phyloP scores from a whole-genome alignment of 2,113 vertebrate species.

The Rhadina sibilatrix region DNA sequence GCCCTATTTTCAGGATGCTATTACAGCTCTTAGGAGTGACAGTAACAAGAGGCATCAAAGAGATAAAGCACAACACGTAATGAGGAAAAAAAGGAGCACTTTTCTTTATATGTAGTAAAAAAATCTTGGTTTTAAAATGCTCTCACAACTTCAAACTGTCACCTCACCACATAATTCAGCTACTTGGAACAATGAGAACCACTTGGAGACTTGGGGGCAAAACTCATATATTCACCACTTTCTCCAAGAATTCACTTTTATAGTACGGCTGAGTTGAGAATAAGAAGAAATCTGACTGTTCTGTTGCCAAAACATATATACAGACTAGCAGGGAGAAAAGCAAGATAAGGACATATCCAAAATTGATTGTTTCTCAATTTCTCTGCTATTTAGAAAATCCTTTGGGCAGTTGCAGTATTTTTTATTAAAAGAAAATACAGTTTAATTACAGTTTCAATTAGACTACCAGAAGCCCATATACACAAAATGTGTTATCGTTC shows the following conservation, averaged over 20 bases:
- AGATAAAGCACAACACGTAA: not conserved
- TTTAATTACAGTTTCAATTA: not conserved
- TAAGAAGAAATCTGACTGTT: not conserved
- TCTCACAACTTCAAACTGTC: not conserved
- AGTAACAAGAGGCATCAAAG: not conserved
- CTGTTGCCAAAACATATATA: not conserved
- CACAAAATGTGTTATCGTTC: not conserved
- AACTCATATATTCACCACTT: not conserved
- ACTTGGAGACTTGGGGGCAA: not conserved
- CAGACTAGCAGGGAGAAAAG: not conserved
- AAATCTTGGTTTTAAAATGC: not conserved
- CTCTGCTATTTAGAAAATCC: not conserved
- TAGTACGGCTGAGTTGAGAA: not conserved
- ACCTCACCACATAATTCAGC: not conserved
- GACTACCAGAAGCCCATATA: not conserved
- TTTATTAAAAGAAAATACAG: not conserved
- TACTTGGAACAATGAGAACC: not conserved
- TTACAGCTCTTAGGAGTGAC: not conserved
- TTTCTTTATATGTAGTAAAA: not conserved
- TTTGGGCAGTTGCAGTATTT: not conserved
- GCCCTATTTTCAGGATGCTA: not conserved
- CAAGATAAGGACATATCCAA: not conserved
- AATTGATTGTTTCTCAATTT: not conserved
- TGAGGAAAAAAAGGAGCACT: accelerated
- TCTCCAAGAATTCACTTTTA: not conserved